phyloP scores from a whole-genome alignment of 2,797 vertebrate species.

The Poliocrania exsul region DNA sequence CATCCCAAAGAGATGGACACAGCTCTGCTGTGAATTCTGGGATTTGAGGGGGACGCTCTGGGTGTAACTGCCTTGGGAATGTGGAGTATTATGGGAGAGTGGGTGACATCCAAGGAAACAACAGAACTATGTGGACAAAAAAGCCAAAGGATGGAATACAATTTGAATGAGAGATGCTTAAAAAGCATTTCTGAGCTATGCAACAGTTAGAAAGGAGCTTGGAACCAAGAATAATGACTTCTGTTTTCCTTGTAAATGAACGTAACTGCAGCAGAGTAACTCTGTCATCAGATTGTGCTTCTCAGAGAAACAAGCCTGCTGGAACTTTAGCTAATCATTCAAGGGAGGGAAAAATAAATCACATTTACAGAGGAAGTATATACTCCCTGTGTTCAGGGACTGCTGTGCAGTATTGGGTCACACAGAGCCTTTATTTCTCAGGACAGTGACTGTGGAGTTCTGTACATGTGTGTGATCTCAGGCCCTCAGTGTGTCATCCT shows the following conservation, averaged over 20 bases:
- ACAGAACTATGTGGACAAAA: background rate
- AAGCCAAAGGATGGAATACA: background rate
- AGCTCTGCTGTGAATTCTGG: accelerated
- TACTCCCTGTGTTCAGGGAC: background rate
- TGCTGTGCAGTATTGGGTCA: background rate
- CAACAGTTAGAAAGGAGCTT: background rate
- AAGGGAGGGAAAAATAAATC: background rate
- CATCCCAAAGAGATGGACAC: background rate
- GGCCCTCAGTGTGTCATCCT: background rate
- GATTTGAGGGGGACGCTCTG: background rate
- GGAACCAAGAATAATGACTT: background rate
- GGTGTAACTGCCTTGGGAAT: background rate
- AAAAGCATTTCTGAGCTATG: background rate
- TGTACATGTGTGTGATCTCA: background rate
- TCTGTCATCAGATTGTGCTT: background rate
- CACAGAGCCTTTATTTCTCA: background rate
- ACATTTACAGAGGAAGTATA: background rate
- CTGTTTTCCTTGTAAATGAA: background rate
- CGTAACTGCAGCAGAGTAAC: background rate
- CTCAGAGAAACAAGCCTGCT: background rate
- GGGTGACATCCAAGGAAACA: background rate
- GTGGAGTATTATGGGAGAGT: background rate
- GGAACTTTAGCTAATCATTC: background rate
- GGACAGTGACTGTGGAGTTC: background rate
- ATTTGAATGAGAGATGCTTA: background rate